Evolutionary conservation across 2,113 vertebrate species (phyloP), one percentile per base, ranked within the genome.

Genomic region (Ammodytes marinus): DNA sequence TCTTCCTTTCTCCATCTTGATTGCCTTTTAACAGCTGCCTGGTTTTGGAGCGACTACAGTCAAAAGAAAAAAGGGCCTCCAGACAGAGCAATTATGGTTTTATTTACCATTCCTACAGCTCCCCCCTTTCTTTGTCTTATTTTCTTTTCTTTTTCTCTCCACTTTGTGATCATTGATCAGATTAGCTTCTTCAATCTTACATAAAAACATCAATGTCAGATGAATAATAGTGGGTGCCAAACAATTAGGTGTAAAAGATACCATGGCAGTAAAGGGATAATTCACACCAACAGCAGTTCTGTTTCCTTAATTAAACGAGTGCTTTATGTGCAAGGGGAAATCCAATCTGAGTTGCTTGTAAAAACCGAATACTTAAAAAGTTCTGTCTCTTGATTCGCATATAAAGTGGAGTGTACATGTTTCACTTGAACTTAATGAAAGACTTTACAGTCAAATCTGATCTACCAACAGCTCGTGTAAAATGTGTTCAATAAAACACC

Each of bases 51-150:
- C 10, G 37, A 88, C 87, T 91, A 94, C 89, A 92, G 86, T 90
- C 76, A 67, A 83, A 82, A 87, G 73, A 75, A 89, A 82, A 87
- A 71, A 80, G 19, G 50, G 90, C 92, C 90, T 93, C 88, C 80
- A 94, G 94, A 91, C 94, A 90, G 88, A 74, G 83, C 80, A 93
- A 94, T 95, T 95, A 94, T 79, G 88, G 80, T 77, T 92, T 90
- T 91, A 93, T 95, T 95, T 92, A 93, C 90, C 86, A 55, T 78
- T 89, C 72, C 55, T 85, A 80, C 66, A 77, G 80, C 54, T 79
- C 71, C 79, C 79, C 46, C 69, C 64, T 86, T 83, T 82, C 73
- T 76, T 58, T 45, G 46, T 64, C 39, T 64, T 19, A 60, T 65
- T 40, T 47, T 69, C 52, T 68, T 49, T 11, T n/a, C 55, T 55